phyloP scores from a whole-genome alignment of 2,888 invertebrate genomes.

The Clistopyga incitator region DNA sequence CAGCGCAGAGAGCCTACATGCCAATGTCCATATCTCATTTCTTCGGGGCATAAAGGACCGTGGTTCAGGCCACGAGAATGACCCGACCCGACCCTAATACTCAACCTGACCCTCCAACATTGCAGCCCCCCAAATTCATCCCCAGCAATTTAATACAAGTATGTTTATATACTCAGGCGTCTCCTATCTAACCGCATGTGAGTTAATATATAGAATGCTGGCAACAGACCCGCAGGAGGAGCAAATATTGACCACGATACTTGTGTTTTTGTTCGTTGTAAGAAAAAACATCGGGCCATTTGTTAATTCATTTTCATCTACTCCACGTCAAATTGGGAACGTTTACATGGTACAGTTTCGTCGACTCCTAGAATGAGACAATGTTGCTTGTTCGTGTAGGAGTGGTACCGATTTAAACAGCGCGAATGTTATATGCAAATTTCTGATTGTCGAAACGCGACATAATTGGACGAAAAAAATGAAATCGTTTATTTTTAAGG shows the following conservation, averaged over 20 bases:
- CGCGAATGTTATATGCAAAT: too few species aligned
- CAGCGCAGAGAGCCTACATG: conserved; percentile 32
- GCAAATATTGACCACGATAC: not conserved
- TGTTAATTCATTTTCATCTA: not conserved
- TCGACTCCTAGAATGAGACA: too few species aligned
- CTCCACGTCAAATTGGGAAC: too few species aligned
- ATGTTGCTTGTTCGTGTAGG: too few species aligned
- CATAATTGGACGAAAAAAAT: too few species aligned
- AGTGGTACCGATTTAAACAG: too few species aligned
- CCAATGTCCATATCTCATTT: conserved; percentile 32
- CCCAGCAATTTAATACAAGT: conserved; percentile 50
- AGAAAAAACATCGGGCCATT: not conserved
- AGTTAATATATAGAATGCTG: not conserved
- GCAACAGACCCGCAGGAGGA: not conserved
- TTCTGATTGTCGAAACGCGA: too few species aligned
- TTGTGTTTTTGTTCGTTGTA: not conserved
- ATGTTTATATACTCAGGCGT: conserved; percentile 4
- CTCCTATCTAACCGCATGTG: not conserved
- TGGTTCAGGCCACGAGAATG: conserved; percentile 40
- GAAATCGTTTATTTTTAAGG: too few species aligned
- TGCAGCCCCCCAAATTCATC: conserved; percentile 51
- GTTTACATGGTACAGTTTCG: too few species aligned
- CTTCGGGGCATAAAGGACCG: conserved; percentile 17
- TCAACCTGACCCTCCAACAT: conserved; percentile 31
- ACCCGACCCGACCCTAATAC: conserved; percentile 51